These are phyloP conservation scores for Hydropsyche betteni DNA, from an alignment of 2,888 invertebrate genomes.

Conservation along the genomic window DNA sequence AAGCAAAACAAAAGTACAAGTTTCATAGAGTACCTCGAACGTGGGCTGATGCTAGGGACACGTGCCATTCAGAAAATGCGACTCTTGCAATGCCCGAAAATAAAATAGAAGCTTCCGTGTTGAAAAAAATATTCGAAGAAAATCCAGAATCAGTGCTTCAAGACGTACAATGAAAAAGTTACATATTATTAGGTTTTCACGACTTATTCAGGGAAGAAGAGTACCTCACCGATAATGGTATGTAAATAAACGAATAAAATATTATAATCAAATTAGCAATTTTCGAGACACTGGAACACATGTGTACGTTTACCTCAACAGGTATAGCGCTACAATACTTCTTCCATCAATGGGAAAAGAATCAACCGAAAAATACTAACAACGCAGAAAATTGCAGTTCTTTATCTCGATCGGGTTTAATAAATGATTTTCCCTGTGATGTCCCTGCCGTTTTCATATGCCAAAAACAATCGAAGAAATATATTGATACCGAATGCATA, in stretches of 20 bases:
- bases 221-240: conserved; percentile 9
- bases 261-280: too few relatives aligned
- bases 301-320: too few relatives aligned
- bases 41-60: conserved; percentile 41
- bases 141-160: conserved; percentile 3
- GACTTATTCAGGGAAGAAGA: conserved; percentile 12
- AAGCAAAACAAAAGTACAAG: conserved; percentile 33
- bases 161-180: neutral
- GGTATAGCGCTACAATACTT: conserved; percentile 52
- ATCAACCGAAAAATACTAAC: conserved; percentile 56
- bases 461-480: conserved; percentile 55
- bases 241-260: neutral
- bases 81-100: conserved; percentile 35
- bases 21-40: conserved; percentile 38
- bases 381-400: conserved; percentile 43
- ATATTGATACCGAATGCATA: too few relatives aligned
- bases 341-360: conserved; percentile 57
- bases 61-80: conserved; percentile 40
- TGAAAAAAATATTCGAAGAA: conserved; percentile 7
- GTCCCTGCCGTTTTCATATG: conserved; percentile 58
- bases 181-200: neutral
- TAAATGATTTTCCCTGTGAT: conserved; percentile 54
- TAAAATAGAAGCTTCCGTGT: neutral
- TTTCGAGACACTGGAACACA: too few relatives aligned
- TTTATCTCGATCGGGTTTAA: conserved; percentile 37